phyloP scores from a whole-genome alignment of 2,113 vertebrate genomes.

The Drymodes brunneopygia region DNA sequence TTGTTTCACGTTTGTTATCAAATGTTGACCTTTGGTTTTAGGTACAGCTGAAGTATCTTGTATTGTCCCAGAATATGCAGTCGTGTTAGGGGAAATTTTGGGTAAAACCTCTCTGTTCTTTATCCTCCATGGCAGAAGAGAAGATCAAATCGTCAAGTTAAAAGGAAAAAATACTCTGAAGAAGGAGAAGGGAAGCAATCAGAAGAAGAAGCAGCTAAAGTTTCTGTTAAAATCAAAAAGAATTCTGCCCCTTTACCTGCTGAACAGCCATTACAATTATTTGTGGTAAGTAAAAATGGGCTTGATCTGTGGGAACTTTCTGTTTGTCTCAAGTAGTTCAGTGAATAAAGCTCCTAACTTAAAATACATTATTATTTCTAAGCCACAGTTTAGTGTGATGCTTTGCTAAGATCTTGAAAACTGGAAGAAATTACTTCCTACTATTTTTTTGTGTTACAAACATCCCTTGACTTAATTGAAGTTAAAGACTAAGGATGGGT shows the following conservation, averaged over 20 bases:
- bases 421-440: neutral
- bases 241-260: slow-evolving; percentile 71
- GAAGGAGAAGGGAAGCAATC: slow-evolving; percentile 89
- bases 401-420: neutral
- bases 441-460: neutral
- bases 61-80: neutral
- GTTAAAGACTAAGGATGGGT: neutral
- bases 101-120: neutral
- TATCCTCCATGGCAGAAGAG: slow-evolving; percentile 81
- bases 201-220: slow-evolving; percentile 89
- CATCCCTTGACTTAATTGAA: neutral
- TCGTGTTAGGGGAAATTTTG: neutral
- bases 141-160: slow-evolving; percentile 97
- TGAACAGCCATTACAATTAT: slow-evolving; percentile 88
- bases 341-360: neutral
- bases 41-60: neutral
- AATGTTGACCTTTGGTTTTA: neutral
- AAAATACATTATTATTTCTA: neutral
- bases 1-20: neutral
- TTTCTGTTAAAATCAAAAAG: slow-evolving; percentile 88
- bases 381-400: neutral
- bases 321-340: neutral
- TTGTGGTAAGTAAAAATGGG: slow-evolving; percentile 82
- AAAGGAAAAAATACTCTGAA: slow-evolving; percentile 94
- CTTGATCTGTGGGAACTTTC: neutral